Base-by-base conservation (phyloP, 2,888 invertebrate species). In the Chrysotoxum bicinctum region DNA sequence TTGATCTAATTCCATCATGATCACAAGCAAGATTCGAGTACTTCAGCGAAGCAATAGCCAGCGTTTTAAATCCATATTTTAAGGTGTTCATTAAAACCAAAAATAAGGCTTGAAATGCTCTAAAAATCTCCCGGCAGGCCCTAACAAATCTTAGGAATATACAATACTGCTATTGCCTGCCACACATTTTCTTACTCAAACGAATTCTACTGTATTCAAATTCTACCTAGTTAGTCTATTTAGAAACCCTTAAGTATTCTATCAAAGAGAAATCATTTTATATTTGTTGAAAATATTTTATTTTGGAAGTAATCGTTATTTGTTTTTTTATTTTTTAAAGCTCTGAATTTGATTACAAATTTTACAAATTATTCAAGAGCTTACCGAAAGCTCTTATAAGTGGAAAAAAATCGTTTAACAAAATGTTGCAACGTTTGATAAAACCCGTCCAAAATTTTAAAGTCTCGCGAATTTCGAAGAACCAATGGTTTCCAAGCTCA, bases 381-480 rank as follows among this genome's bases (percentile, higher is more conserved):
- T 21, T 21, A 8, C 5, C 6, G 23, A 14, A 58, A 58, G 14
- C n/a, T n/a, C n/a, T n/a, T n/a, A n/a, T n/a, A 12, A 19, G 14
- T 21, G 35, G 10, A 12, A 16, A 54, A 54, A 9, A 35, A 14
- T 35, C 30, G 19, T 35, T 52, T 16, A 54, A 10, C 3, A 30
- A 64, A 19, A 64, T 64, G 64, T 64, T 64, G 19, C 45, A 64
- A 45, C 30, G 32, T 64, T 14, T 64, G 5, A 30, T 45, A 21
- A 45, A 32, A 45, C 30, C 45, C 3, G 12, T 7, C 19, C 16
- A 64, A 64, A 45, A 16, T 45, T 23, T 43, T 10, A 30, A 14
- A 14, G 10, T 32, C 14, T 45, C 45, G 3, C 30, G 9, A 12
- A 8, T 62, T 16, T 26, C 43, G 0, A 62, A 43, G 4, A 43